These are phyloP conservation scores for Mesoligia furuncula DNA, from an alignment of 2,888 invertebrate species.

Conservation along the genomic window DNA sequence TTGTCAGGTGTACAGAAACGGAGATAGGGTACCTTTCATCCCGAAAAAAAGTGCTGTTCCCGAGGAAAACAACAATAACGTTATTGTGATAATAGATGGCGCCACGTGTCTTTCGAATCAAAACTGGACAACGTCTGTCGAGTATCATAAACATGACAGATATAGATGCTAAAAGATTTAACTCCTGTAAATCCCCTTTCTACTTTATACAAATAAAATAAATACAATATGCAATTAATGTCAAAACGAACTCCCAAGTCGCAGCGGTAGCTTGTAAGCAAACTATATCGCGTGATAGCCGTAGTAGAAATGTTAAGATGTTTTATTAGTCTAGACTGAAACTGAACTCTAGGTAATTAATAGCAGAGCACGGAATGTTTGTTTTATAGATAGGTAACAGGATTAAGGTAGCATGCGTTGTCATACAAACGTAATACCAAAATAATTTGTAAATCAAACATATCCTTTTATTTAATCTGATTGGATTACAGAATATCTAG, in stretches of 20 bases:
- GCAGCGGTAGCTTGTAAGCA: slow-evolving; percentile 15
- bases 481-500: too few relatives aligned
- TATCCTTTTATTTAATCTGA: too few relatives aligned
- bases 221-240: slow-evolving; percentile 24
- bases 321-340: slow-evolving; percentile 62
- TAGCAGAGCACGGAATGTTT: slow-evolving; percentile 47
- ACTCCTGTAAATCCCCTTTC: neutral
- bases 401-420: neutral
- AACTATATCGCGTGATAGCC: slow-evolving; percentile 54
- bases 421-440: too few relatives aligned
- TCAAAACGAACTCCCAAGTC: slow-evolving; percentile 21
- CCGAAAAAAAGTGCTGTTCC: too few relatives aligned
- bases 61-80: too few relatives aligned
- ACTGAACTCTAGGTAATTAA: slow-evolving; percentile 48
- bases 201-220: slow-evolving; percentile 15
- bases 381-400: slow-evolving; percentile 23
- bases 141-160: neutral
- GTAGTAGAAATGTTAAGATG: slow-evolving; percentile 29
- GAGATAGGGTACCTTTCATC: too few relatives aligned
- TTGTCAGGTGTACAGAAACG: too few relatives aligned
- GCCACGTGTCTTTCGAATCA: too few relatives aligned
- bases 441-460: too few relatives aligned
- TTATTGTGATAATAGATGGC: too few relatives aligned
- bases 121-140: too few relatives aligned
- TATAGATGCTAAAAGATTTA: neutral